A percentile compares a stretch with the other conserved stretches of the same genome.
These are phyloP conservation scores for Anastrepha ludens DNA, from an alignment of 1,140 invertebrate genomes.

Conservation along the genomic window DNA sequence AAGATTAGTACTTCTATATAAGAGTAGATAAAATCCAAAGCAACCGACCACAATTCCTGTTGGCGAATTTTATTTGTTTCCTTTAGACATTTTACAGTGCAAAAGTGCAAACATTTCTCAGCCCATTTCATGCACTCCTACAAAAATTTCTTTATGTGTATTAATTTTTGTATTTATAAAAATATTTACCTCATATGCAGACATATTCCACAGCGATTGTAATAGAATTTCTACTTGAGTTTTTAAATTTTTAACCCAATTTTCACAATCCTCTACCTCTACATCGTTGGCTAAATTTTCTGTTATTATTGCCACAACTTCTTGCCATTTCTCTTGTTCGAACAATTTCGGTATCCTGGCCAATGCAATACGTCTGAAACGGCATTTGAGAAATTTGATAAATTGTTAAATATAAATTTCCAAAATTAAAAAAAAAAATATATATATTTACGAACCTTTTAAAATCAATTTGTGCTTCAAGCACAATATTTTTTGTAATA, in stretches of 20 bases:
- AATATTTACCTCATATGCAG: slow-evolving; percentile 60
- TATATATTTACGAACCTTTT: not conserved
- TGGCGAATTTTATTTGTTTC: slow-evolving; percentile 74
- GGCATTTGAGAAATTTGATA: not conserved
- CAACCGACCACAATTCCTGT: slow-evolving; percentile 79
- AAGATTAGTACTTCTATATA: slow-evolving; percentile 81
- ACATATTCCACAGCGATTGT: slow-evolving; percentile 81
- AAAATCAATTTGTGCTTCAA: not conserved
- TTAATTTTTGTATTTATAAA: no score
- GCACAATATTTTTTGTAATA: slow-evolving; percentile 53
- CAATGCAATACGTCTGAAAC: slow-evolving; percentile 60
- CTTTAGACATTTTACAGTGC: slow-evolving; percentile 78
- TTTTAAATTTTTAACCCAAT: slow-evolving; percentile 62
- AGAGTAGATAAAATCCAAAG: slow-evolving; percentile 81
- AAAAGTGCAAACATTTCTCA: slow-evolving; percentile 82
- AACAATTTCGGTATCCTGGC: slow-evolving; percentile 78
- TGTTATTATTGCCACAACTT: slow-evolving; percentile 80
- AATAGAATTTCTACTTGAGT: slow-evolving; percentile 80
- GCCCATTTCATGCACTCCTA: slow-evolving; percentile 85
- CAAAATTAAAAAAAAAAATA: no score
- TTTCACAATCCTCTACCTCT: slow-evolving; percentile 76
- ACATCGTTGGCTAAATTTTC: slow-evolving; percentile 76
- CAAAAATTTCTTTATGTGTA: slow-evolving; percentile 67
- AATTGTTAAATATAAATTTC: not conserved
- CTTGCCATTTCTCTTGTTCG: slow-evolving; percentile 79